These are phyloP conservation scores for Acronicta psi DNA, from an alignment of 2,888 invertebrate species.

Conservation along the genomic window DNA sequence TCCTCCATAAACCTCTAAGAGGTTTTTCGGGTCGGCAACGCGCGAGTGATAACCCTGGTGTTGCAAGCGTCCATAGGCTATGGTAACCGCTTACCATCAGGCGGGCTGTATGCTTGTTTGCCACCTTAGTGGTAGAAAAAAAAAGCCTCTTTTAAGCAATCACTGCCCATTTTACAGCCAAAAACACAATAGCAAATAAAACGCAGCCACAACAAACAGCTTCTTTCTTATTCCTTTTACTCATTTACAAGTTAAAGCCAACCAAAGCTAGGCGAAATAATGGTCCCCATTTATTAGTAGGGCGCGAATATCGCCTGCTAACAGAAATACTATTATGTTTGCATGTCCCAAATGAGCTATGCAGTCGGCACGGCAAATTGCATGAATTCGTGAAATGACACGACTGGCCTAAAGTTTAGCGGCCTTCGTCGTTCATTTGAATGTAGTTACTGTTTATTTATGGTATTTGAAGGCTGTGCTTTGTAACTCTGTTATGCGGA, in stretches of 20 bases:
- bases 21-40: too few relatives aligned
- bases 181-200: too few relatives aligned
- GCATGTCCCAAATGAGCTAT: conserved; percentile 39
- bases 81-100: too few relatives aligned
- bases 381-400: conserved; percentile 37
- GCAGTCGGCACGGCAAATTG: conserved; percentile 27
- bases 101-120: too few relatives aligned
- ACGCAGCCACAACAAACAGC: conserved; percentile 4
- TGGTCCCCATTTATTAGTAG: conserved; percentile 20
- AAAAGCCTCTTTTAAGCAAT: too few relatives aligned
- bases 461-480: conserved; percentile 8
- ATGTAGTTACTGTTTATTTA: conserved; percentile 17
- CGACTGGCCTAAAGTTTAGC: conserved; percentile 33
- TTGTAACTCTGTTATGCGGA: not conserved
- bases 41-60: too few relatives aligned
- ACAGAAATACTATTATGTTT: conserved; percentile 28
- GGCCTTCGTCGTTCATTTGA: conserved; percentile 11
- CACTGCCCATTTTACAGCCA: too few relatives aligned
- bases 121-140: too few relatives aligned
- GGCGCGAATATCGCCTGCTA: conserved; percentile 16
- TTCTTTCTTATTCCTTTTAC: not conserved
- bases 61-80: too few relatives aligned
- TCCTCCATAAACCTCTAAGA: too few relatives aligned
- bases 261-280: conserved; percentile 24
- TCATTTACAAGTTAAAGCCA: not conserved